A percentile compares a stretch with the other conserved stretches of the same genome.
Conservation (phyloP, 2,888 invertebrate genomes). For the Charanyca ferruginea region DNA sequence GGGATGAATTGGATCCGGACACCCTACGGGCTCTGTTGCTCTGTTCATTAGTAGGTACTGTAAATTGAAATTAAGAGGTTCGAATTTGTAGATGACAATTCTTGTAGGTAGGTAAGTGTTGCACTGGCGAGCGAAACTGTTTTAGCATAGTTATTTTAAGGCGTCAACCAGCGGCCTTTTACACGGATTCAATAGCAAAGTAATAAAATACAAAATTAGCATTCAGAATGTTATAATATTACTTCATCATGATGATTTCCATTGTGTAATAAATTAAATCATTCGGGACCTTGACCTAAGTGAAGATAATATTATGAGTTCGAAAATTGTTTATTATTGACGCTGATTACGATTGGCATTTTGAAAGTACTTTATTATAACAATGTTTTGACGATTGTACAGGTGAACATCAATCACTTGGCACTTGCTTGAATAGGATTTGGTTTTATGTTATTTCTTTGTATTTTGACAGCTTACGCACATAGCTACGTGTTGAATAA, state of each 20-base stretch:
- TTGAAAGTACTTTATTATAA: constrained; percentile 42
- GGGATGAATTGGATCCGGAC: too few species aligned
- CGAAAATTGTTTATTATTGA: constrained; percentile 30
- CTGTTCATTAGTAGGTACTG: too few species aligned
- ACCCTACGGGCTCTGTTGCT: too few species aligned
- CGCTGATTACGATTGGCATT: constrained; percentile 67
- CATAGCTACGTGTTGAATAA: constrained; percentile 30
- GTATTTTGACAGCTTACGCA: constrained; percentile 25
- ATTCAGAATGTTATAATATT: constrained; percentile 29
- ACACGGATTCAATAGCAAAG: constrained; percentile 15
- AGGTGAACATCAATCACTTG: constrained; percentile 40
- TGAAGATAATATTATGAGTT: constrained; percentile 1
- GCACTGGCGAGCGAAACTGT: too few species aligned
- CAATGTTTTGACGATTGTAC: constrained; percentile 41
- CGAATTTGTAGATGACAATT: too few species aligned
- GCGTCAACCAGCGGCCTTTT: constrained; percentile 1
- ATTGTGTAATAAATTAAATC: constrained; percentile 37
- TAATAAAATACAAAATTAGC: constrained; percentile 36
- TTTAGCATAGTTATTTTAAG: constrained; percentile 1
- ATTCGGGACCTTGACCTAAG: constrained; percentile 34
- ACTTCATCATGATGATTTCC: constrained; percentile 35
- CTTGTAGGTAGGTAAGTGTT: too few species aligned
- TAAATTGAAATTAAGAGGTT: too few species aligned
- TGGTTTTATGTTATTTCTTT: constrained; percentile 23
- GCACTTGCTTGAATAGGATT: constrained; percentile 22